These are phyloP conservation scores for Eupsilia transversa DNA, from an alignment of 2,888 invertebrate species.

Conservation along the genomic window DNA sequence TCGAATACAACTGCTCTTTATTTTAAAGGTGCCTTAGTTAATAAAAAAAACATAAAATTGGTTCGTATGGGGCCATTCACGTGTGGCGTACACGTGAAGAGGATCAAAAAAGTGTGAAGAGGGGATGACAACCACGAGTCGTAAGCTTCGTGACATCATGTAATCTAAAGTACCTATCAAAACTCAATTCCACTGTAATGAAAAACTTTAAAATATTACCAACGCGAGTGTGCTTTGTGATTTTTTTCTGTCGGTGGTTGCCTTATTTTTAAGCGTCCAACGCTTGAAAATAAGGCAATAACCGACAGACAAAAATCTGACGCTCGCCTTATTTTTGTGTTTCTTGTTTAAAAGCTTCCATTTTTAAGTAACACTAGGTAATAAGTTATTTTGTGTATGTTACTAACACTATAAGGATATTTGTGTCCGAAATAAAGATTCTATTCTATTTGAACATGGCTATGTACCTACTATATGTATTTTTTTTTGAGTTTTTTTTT, in stretches of 20 bases:
- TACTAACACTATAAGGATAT: too few species aligned
- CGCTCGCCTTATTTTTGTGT: not conserved
- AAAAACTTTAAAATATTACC: not conserved
- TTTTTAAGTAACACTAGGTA: too few species aligned
- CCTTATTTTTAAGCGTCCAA: too few species aligned
- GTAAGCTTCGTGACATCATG: not conserved
- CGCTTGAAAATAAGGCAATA: slow-evolving; percentile 1
- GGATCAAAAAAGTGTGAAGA: not conserved
- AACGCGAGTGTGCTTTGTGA: not conserved
- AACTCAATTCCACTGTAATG: not conserved
- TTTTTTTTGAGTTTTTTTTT: too few species aligned
- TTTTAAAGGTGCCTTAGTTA: not conserved
- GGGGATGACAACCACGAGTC: not conserved
- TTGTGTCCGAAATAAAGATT: too few species aligned
- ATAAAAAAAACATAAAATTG: not conserved
- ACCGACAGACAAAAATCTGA: not conserved
- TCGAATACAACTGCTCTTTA: slow-evolving; percentile 13
- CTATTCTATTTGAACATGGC: too few species aligned
- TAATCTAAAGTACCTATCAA: not conserved
- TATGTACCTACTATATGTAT: too few species aligned
- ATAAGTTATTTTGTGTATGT: too few species aligned
- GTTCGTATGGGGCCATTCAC: not conserved
- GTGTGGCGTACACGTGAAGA: not conserved
- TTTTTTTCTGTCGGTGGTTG: too few species aligned
- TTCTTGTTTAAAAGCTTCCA: not conserved